A percentile compares a stretch with the other conserved stretches of the same genome.
Evolutionary conservation across 2,113 vertebrate species (phyloP).

Genomic region (Bubo scandiacus): DNA sequence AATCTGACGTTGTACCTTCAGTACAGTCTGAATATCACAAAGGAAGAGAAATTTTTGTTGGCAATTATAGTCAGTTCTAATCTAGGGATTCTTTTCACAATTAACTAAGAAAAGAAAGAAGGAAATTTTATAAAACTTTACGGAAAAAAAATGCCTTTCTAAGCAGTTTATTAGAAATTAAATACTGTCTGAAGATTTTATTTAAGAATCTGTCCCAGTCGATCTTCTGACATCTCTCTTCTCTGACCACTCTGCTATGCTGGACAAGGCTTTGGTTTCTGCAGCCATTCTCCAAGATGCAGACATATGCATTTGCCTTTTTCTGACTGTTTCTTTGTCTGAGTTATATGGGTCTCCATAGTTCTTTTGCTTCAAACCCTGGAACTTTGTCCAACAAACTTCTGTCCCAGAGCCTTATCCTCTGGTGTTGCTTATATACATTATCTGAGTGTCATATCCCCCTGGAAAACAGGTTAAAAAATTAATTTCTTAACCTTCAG

Average conservation of each 20-base stretch:
- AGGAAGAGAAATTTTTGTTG: neutral
- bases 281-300: neutral
- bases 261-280: neutral
- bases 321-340: neutral
- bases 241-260: neutral
- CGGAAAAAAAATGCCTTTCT: neutral
- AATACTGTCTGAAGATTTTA: neutral
- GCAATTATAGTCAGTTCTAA: neutral
- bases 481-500: neutral
- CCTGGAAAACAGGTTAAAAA: neutral
- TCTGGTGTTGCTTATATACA: neutral
- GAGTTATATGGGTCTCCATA: neutral
- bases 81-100: accelerated
- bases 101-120: neutral
- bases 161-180: neutral
- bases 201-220: neutral
- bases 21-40: neutral
- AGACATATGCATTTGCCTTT: neutral
- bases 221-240: neutral
- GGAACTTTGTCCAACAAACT: neutral
- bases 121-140: neutral
- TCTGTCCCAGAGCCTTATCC: neutral
- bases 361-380: neutral
- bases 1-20: neutral
- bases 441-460: neutral